Conservation (phyloP, 1,140 invertebrate genomes). For the Gonioctena quinquepunctata region DNA sequence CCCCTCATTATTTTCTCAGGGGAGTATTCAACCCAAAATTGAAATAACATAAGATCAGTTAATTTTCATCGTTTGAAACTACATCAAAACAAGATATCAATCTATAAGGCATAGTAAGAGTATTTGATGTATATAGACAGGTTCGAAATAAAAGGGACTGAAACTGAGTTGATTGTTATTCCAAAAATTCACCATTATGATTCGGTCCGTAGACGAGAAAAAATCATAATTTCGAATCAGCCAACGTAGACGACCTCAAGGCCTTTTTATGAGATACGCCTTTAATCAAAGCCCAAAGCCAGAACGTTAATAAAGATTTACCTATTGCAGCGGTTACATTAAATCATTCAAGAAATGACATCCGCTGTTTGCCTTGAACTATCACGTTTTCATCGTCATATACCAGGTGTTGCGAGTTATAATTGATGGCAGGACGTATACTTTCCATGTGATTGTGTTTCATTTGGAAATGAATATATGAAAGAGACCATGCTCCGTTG, state of each 20-base stretch:
- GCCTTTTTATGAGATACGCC: conserved; percentile 28
- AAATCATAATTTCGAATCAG: too few relatives aligned
- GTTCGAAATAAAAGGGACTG: too few relatives aligned
- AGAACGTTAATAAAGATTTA: conserved; percentile 36
- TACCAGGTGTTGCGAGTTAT: conserved; percentile 41
- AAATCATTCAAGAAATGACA: conserved; percentile 46
- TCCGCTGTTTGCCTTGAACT: conserved; percentile 46
- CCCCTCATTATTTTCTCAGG: too few relatives aligned
- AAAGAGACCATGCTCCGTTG: background rate
- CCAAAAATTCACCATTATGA: too few relatives aligned
- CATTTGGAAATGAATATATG: background rate
- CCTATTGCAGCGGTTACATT: conserved; percentile 34
- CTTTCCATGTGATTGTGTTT: background rate
- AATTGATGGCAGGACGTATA: conserved; percentile 31
- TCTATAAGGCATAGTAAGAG: too few relatives aligned
- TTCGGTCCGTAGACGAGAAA: too few relatives aligned
- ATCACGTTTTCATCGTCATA: conserved; percentile 44
- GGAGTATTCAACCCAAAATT: too few relatives aligned
- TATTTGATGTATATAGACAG: too few relatives aligned
- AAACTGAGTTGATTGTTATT: too few relatives aligned
- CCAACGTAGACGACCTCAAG: conserved; percentile 4
- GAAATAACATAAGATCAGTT: too few relatives aligned
- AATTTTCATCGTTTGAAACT: too few relatives aligned
- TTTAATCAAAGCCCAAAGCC: conserved; percentile 30
- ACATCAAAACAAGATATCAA: too few relatives aligned